Conservation (phyloP, 2,888 invertebrate species). For the Chalcis sispes region DNA sequence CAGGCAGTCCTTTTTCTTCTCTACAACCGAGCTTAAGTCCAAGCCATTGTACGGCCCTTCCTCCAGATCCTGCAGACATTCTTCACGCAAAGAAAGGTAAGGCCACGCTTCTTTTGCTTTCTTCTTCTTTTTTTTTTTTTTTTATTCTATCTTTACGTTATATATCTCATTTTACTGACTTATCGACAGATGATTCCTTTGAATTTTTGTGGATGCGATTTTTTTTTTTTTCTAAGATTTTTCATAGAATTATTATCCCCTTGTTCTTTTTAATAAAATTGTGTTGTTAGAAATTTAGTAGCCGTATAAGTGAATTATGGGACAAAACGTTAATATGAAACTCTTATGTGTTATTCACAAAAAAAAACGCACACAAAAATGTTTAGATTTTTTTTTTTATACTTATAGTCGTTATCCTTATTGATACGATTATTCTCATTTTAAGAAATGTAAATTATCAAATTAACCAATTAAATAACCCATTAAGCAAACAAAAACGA, state of each 20-base stretch:
- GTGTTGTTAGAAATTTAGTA: background rate
- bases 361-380: too few relatives aligned
- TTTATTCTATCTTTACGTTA: background rate
- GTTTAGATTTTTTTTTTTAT: too few relatives aligned
- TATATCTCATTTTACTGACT: slow-evolving; percentile 20
- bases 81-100: slow-evolving; percentile 79
- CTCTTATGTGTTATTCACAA: too few relatives aligned
- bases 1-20: slow-evolving; percentile 78
- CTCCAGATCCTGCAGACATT: slow-evolving; percentile 79
- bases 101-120: slow-evolving; percentile 58
- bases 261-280: slow-evolving; percentile 4
- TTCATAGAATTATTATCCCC: slow-evolving; percentile 14
- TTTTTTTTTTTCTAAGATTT: slow-evolving; percentile 3
- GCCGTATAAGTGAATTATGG: background rate
- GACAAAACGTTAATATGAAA: too few relatives aligned
- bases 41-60: slow-evolving; percentile 76
- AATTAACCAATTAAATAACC: too few relatives aligned
- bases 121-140: slow-evolving; percentile 27
- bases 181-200: slow-evolving; percentile 40
- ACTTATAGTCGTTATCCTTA: too few relatives aligned
- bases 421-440: too few relatives aligned
- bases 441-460: too few relatives aligned
- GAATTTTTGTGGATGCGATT: slow-evolving; percentile 1
- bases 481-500: too few relatives aligned
- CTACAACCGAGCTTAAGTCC: slow-evolving; percentile 79